Conservation (phyloP, 2,797 vertebrate genomes). For the Micromesistius poutassou region DNA sequence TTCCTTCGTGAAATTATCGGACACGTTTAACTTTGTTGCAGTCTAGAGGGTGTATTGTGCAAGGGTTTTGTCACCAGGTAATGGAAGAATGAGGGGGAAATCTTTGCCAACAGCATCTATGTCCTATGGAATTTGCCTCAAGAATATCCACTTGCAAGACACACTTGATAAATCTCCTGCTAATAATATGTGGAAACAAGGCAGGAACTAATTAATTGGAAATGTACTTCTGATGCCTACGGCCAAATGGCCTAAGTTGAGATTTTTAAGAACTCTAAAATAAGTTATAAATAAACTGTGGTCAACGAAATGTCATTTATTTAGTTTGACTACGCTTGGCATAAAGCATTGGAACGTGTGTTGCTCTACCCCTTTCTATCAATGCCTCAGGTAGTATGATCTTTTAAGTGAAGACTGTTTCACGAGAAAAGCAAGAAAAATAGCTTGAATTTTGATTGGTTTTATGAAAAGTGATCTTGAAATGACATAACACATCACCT, state of each 20-base stretch:
- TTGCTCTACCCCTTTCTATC: constrained; percentile 38
- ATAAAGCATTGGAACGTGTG: constrained; percentile 47
- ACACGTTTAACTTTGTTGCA: neutral
- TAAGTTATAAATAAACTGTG: constrained; percentile 60
- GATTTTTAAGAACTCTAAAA: constrained; percentile 48
- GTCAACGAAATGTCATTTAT: constrained; percentile 62
- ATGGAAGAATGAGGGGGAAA: neutral
- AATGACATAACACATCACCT: constrained; percentile 13
- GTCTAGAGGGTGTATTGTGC: neutral
- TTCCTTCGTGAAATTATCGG: too few species aligned
- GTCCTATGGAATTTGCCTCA: constrained; percentile 41
- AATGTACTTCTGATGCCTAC: constrained; percentile 54
- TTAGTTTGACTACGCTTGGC: constrained; percentile 55
- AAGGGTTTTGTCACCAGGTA: neutral
- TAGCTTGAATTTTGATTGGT: constrained; percentile 40
- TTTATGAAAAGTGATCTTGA: constrained; percentile 32
- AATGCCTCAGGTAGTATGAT: constrained; percentile 51
- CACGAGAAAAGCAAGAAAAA: constrained; percentile 6
- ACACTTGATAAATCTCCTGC: constrained; percentile 41
- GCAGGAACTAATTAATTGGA: constrained; percentile 66
- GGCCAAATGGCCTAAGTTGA: constrained; percentile 51
- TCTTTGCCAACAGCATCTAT: constrained; percentile 50
- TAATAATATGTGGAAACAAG: constrained; percentile 25
- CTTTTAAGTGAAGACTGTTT: constrained; percentile 52
- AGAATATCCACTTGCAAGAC: constrained; percentile 49